Evolutionary conservation across 2,113 vertebrate genomes (phyloP), one percentile per base, ranked within the genome.

Genomic region (Bostrychus sinensis): DNA sequence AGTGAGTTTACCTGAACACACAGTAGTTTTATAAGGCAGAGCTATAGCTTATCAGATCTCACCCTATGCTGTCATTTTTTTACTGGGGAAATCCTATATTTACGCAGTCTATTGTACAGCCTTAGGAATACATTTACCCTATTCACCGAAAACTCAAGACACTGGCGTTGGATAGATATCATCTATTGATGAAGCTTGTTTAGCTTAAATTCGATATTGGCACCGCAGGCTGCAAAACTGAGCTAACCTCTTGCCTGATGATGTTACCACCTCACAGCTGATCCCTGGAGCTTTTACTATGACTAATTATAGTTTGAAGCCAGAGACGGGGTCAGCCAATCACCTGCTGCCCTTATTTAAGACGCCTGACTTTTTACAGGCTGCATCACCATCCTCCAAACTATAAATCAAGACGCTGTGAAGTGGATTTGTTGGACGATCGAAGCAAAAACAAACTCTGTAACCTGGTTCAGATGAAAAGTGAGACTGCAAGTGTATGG

Each of bases 241-340:
- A 60, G 37, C 51, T 53, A 25, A 56, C 26, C 65, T 77, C 56
- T 10, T 70, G 23, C 56, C 64, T 66, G 32, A 72, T 80, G 71
- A 63, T 65, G 70, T 71, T 63, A 64, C 81, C 13, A 19, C 39
- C 58, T 75, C 62, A 45, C 70, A 60, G 72, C 72, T 82, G 84
- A 84, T 68, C 70, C 77, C 70, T 58, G 56, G 66, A 71, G 70
- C 55, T 76, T 17, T 57, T 53, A 38, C 82, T 81, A 51, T 2
- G 65, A 62, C 89, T 91, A 86, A 89, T 89, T 90, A 85, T 90
- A 90, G 86, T 70, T 30, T 66, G 62, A 68, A 78, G 73, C 64
- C 62, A 68, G 45, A 61, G 53, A 50, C 30, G 60, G 57, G 4
- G 5, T n/a, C 16, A 19, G 62, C 78, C 72, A 84, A 72, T 79